A percentile compares a stretch with the other conserved stretches of the same genome.
Conservation (phyloP, 2,797 vertebrate species). For the Cynopterus sphinx region DNA sequence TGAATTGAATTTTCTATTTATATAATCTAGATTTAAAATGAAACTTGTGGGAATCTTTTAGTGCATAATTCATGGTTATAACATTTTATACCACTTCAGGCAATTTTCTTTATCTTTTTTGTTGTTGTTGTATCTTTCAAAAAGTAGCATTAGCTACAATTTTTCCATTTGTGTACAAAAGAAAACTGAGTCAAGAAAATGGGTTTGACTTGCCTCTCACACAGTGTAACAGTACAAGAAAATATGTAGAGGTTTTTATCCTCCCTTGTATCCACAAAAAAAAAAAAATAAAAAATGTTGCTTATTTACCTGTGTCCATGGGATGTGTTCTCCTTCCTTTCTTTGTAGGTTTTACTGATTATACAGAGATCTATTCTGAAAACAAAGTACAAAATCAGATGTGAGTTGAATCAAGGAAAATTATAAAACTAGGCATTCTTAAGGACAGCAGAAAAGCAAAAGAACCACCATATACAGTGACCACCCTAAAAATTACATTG, state of each 20-base stretch:
- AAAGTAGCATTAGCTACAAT: background rate
- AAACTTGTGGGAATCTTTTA: background rate
- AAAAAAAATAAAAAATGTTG: too few relatives aligned
- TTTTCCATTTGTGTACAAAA: background rate
- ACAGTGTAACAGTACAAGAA: background rate
- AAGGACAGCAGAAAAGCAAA: background rate
- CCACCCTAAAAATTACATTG: background rate
- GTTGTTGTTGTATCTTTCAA: background rate
- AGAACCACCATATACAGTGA: background rate
- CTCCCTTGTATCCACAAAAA: background rate
- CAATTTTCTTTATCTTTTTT: background rate
- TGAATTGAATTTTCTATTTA: slow-evolving; percentile 41
- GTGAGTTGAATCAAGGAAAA: background rate
- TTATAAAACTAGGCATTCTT: background rate
- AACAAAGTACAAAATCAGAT: slow-evolving; percentile 4
- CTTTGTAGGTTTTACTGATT: background rate
- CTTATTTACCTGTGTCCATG: background rate
- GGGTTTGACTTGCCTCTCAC: background rate
- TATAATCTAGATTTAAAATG: background rate
- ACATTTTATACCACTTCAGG: background rate
- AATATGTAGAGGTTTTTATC: background rate
- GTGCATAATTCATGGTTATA: background rate
- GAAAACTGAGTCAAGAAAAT: background rate
- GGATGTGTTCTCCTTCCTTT: background rate
- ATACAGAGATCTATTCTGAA: background rate